These are phyloP conservation scores for Rhyzopertha dominica DNA, from an alignment of 1,140 invertebrate genomes.

Conservation along the genomic window DNA sequence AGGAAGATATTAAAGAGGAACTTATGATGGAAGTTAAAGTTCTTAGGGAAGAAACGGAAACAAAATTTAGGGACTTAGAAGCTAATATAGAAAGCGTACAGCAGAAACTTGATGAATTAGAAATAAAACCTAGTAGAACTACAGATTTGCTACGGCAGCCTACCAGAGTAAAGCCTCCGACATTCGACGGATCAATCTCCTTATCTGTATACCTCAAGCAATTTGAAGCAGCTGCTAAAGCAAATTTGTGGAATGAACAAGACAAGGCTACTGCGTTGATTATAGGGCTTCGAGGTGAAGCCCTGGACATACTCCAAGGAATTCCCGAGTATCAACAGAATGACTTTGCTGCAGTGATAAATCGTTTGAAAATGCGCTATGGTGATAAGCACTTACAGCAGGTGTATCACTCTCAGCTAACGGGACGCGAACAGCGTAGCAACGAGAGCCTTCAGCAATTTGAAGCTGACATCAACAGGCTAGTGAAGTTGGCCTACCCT, in stretches of 20 bases:
- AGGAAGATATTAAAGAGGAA: too few species aligned
- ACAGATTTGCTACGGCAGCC: too few species aligned
- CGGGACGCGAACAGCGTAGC: background rate
- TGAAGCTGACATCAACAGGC: slow-evolving; percentile 4
- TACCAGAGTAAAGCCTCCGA: slow-evolving; percentile 3
- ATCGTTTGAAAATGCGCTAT: slow-evolving; percentile 7
- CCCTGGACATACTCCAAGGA: slow-evolving; percentile 4
- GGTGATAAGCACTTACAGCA: slow-evolving; percentile 8
- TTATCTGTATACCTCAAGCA: slow-evolving; percentile 12
- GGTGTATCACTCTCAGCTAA: slow-evolving; percentile 8
- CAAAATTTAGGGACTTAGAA: too few species aligned
- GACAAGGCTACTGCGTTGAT: slow-evolving; percentile 7
- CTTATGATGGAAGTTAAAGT: too few species aligned
- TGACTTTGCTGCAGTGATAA: background rate
- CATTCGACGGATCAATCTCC: slow-evolving; percentile 8
- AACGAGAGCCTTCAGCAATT: slow-evolving; percentile 6
- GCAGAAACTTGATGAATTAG: too few species aligned
- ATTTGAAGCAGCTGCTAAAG: slow-evolving; percentile 12
- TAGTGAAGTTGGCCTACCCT: slow-evolving; percentile 8
- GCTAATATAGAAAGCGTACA: too few species aligned
- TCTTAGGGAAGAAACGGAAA: too few species aligned
- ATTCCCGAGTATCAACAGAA: slow-evolving; percentile 2
- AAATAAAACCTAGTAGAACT: too few species aligned
- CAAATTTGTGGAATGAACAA: slow-evolving; percentile 8
- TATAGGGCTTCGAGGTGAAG: slow-evolving; percentile 4